Percentiles rank a stretch among this genome's conserved stretches.
These are phyloP conservation scores for Ricordea florida DNA, from an alignment of 92 coral and sea anemone genomes.

Conservation along the genomic window DNA sequence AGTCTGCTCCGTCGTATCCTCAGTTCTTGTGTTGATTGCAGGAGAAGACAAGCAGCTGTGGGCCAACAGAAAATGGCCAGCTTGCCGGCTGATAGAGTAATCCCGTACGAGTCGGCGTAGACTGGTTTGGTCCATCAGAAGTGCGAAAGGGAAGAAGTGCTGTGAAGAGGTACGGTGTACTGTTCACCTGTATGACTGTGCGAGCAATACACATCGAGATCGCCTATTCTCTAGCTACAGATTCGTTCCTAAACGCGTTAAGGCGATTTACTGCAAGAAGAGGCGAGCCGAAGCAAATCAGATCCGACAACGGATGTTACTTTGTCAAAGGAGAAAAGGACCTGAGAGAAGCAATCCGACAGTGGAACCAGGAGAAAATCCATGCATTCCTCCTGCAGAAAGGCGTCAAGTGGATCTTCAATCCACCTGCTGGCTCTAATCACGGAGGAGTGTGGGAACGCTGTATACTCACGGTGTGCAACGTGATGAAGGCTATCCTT, in stretches of 20 bases:
- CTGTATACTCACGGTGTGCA: conserved; percentile 56
- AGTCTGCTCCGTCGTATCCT: conserved; percentile 24
- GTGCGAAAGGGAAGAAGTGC: conserved; percentile 35
- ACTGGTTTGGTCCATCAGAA: conserved; percentile 52
- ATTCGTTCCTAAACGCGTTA: conserved; percentile 26
- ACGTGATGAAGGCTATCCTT: conserved; percentile 52
- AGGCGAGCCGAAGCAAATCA: conserved; percentile 20
- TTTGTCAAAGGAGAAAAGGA: conserved; percentile 26
- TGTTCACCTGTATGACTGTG: conserved; percentile 18
- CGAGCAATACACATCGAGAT: conserved; percentile 40
- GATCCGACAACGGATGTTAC: conserved; percentile 33
- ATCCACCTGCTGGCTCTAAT: conserved; percentile 45
- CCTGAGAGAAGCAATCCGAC: conserved; percentile 7
- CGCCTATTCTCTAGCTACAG: conserved; percentile 38
- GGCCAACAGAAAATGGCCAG: conserved; percentile 55
- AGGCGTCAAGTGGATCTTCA: conserved; percentile 51
- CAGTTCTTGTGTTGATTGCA: conserved; percentile 49
- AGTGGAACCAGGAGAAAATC: conserved; percentile 25
- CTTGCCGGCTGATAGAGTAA: conserved; percentile 44
- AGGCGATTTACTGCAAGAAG: conserved; percentile 25
- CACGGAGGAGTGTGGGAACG: conserved; percentile 46
- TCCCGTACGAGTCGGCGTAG: conserved; percentile 42
- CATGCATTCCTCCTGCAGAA: conserved; percentile 40
- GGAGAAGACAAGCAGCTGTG: conserved; percentile 26
- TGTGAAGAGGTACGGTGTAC: conserved; percentile 38